Conservation (phyloP, 2,888 invertebrate species). For the Chrysolina haemoptera region DNA sequence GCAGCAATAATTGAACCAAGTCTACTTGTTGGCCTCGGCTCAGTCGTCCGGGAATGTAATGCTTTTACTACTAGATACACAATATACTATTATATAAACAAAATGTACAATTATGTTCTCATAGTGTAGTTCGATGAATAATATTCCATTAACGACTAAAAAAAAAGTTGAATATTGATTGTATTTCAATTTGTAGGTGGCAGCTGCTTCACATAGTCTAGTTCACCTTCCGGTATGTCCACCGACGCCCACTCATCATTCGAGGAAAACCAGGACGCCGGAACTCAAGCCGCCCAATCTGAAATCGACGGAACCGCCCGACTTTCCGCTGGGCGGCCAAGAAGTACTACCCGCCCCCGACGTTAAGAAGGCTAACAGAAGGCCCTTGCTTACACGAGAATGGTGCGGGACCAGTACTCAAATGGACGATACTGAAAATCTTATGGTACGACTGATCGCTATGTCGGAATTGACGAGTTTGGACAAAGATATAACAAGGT, state of each 20-base stretch:
- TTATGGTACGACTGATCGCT: conserved; percentile 73
- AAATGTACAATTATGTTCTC: too few species aligned
- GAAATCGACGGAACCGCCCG: conserved; percentile 65
- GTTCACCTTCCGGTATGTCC: conserved; percentile 79
- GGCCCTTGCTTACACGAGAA: neutral
- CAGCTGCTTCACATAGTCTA: conserved; percentile 32
- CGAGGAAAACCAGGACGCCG: conserved; percentile 75
- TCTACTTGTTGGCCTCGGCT: too few species aligned
- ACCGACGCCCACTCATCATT: conserved; percentile 91
- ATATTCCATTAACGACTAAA: too few species aligned
- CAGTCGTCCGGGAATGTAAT: too few species aligned
- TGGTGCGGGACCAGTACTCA: conserved; percentile 36
- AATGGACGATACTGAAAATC: conserved; percentile 56
- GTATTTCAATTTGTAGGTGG: conserved; percentile 41
- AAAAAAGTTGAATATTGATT: neutral
- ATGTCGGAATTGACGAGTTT: conserved; percentile 74
- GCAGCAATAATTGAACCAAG: too few species aligned
- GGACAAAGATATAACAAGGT: conserved; percentile 61
- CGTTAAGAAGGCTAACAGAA: conserved; percentile 4
- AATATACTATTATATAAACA: too few species aligned
- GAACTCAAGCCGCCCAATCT: conserved; percentile 71
- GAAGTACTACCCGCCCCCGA: conserved; percentile 65
- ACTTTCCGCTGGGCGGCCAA: conserved; percentile 39
- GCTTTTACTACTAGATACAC: too few species aligned
- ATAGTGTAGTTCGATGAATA: too few species aligned